Base-by-base conservation (phyloP, 2,888 invertebrate genomes). In the Stenolophus ochropezus region DNA sequence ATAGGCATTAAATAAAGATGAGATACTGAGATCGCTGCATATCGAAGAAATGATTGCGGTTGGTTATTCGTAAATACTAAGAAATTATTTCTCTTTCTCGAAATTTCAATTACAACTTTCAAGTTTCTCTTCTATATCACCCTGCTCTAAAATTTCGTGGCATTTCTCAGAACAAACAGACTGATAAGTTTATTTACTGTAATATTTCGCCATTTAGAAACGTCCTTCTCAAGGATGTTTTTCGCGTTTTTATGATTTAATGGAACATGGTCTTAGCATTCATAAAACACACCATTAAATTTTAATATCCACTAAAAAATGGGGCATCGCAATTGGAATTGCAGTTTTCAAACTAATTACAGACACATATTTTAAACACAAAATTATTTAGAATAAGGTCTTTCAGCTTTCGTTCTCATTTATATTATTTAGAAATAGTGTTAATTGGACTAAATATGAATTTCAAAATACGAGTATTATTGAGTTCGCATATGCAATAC, bases 31-130 rank as follows among this genome's bases (percentile, higher is more conserved):
- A 69, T 69, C 65, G 3, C 16, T 18, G 65, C 61, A 61, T 61
- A 61, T 61, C 61, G 25, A 61, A 61, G 33, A 69, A 69, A 69
- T 69, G 18, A 74, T 49, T 74, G 74, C 53, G 74, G 74, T 74
- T 33, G 74, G 74, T 23, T 74, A 49, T 51, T 51, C 42, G 16
- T 25, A 49, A 23, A 49, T 74, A 74, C 74, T n/a, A 27, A 51
- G 74, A 74, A 74, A 74, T 49, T 74, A 74, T 74, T 53, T 23
- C 25, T 51, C 53, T 74, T 74, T 74, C 74, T 74, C 53, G 53
- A 74, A 74, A 74, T 53, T 51, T 74, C n/a, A 25, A 53, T 51
- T 25, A 14, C 23, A 74, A 74, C 74, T 74, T 74, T 74, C 74
- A 53, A 74, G 27, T 74, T 74, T 74, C 53, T 74, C 74, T 25